Base-by-base conservation (phyloP, 2,113 vertebrate species). In the Lamprologus ornatipinnis region DNA sequence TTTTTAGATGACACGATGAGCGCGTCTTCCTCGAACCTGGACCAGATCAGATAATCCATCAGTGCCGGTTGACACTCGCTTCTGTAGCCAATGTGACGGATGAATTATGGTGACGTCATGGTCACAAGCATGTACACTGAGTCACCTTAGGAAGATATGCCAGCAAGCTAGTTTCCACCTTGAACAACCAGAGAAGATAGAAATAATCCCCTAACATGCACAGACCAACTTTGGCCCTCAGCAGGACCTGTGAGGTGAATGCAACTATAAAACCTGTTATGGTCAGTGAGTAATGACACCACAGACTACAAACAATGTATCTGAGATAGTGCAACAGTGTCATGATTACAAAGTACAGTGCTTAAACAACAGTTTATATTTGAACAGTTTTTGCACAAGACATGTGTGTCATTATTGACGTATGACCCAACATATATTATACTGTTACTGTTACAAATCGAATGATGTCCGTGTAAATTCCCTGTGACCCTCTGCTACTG, bases 141-240 rank as follows among this genome's bases (percentile, higher is more conserved):
- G 91, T 91, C 87, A 80, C 81, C 26, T 0, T 86, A 90, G 95
- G 95, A 96, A 96, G 96, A 95, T 96, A 95, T 95, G 93, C 81
- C 90, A 93, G 90, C 87, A 78, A 82, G 93, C 89, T 90, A 85
- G 87, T 96, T 96, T 96, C 93, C 96, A 95, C 91, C 17, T 70
- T 55, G 87, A 92, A 87, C 84, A 87, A 88, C 21, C 53, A 75
- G 86, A 78, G 88, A 75, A 81, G 84, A 79, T 90, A 90, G 89
- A 79, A 92, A 92, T 92, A 92, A 89, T 13, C 45, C 40, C 9
- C 9, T 11, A 31, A 78, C 70, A 49, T 78, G 23, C 42, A 49
- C 23, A 28, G 23, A 31, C 70, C 45, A 31, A 51, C 26, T 49
- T 31, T 51, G 49, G 15, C 47, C 26, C 15, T 78, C 5, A 63